Evolutionary conservation across 2,113 vertebrate species (phyloP).

Genomic region (Lasiurus cinereus): DNA sequence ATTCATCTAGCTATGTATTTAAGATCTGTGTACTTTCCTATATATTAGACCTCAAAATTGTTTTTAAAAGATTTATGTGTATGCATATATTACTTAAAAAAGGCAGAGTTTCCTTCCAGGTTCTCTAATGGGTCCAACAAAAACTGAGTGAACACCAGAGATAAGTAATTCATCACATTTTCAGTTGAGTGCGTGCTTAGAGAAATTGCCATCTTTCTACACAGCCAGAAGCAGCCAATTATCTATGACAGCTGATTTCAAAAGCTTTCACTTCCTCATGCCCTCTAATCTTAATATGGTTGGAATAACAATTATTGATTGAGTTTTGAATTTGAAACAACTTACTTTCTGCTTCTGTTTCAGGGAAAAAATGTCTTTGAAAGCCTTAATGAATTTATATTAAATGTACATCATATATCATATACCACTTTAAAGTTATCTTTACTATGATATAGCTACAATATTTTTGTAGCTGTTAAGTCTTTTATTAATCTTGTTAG

Average conservation of each 20-base stretch:
- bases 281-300: neutral
- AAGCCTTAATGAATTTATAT: slow-evolving; percentile 3
- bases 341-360: slow-evolving; percentile 37
- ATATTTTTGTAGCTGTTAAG: neutral
- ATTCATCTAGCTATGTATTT: neutral
- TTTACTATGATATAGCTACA: neutral
- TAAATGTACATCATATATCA: slow-evolving; percentile 4
- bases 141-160: neutral
- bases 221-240: neutral
- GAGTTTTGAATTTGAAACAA: slow-evolving; percentile 49
- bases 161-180: slow-evolving; percentile 36
- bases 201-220: neutral
- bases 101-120: neutral
- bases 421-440: neutral
- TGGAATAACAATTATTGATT: neutral
- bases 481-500: neutral
- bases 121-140: slow-evolving; percentile 1
- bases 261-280: slow-evolving; percentile 26
- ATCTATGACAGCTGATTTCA: slow-evolving; percentile 1
- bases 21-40: neutral
- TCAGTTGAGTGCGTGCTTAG: neutral
- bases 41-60: neutral
- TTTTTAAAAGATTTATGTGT: neutral
- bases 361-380: slow-evolving; percentile 22
- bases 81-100: neutral